These are phyloP conservation scores for Bombus ignitus DNA, from an alignment of 1,140 invertebrate genomes.

Conservation along the genomic window DNA sequence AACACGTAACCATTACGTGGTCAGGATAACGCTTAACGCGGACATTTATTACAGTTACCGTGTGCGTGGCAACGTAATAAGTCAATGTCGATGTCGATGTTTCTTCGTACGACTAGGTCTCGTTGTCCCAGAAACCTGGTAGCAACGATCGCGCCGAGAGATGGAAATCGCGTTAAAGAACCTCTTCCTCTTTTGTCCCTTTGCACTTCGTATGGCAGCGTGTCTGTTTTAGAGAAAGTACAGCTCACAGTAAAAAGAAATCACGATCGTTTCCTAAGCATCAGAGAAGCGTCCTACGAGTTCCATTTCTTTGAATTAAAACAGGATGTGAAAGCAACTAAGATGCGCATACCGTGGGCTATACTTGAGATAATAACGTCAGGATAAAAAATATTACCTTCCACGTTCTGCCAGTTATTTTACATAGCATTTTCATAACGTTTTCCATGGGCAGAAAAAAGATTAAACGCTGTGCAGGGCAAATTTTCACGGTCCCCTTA, in stretches of 20 bases:
- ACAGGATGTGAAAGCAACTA: not conserved
- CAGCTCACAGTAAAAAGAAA: not conserved
- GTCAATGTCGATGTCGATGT: not conserved
- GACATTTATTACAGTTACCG: conserved; percentile 24
- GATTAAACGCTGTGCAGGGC: not conserved
- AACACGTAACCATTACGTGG: conserved; percentile 20
- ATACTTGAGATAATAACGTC: not conserved
- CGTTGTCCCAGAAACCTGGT: conserved; percentile 23
- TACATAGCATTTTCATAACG: not conserved
- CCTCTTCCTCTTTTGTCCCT: not conserved
- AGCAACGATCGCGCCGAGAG: not conserved
- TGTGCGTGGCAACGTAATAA: not conserved
- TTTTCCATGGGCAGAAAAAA: not conserved
- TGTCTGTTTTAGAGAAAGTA: not conserved
- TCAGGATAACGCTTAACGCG: not conserved
- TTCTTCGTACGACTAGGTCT: conserved; percentile 1
- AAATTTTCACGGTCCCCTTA: not conserved
- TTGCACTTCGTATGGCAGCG: not conserved
- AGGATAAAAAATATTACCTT: not conserved
- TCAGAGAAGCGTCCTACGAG: not conserved
- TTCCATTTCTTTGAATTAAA: not conserved
- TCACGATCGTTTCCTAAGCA: not conserved
- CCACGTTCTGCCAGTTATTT: not conserved
- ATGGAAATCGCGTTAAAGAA: not conserved
- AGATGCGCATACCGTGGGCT: not conserved